phyloP scores from a whole-genome alignment of 1,140 invertebrate genomes.

The Macrosteles quadrilineatus region DNA sequence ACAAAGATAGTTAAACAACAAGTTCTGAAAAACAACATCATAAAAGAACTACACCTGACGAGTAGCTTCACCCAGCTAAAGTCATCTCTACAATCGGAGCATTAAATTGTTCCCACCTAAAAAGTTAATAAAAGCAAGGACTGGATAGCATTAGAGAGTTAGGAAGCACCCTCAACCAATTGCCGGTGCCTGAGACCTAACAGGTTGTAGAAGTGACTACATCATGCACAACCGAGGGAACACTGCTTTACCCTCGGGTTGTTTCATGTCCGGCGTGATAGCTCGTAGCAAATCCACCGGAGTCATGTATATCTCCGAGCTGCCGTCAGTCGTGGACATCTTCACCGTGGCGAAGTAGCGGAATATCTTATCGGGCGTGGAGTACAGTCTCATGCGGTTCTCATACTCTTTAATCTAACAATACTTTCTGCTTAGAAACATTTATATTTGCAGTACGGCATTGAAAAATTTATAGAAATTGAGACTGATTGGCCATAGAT shows the following conservation, averaged over 20 bases:
- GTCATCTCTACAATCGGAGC: too few relatives aligned
- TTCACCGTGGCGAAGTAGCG: conserved; percentile 98
- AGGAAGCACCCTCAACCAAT: background rate
- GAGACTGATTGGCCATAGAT: background rate
- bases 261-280: conserved; percentile 94
- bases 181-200: background rate
- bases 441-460: conserved; percentile 37
- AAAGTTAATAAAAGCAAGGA: too few relatives aligned
- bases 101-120: too few relatives aligned
- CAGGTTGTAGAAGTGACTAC: background rate
- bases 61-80: too few relatives aligned
- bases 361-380: conserved; percentile 98
- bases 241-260: conserved; percentile 85
- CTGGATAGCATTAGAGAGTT: background rate
- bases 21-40: too few relatives aligned
- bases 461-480: conserved; percentile 37
- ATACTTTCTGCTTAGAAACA: conserved; percentile 43
- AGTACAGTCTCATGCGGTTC: conserved; percentile 93
- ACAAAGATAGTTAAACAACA: too few relatives aligned
- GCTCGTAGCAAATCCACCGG: conserved; percentile 97
- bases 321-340: conserved; percentile 67
- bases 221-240: background rate
- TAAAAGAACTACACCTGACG: too few relatives aligned
- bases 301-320: conserved; percentile 90
- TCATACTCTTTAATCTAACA: conserved; percentile 96